Percentiles rank a stretch among this genome's conserved stretches.
phyloP scores from a whole-genome alignment of 2,888 invertebrate genomes.

The Drosophila affinis region DNA sequence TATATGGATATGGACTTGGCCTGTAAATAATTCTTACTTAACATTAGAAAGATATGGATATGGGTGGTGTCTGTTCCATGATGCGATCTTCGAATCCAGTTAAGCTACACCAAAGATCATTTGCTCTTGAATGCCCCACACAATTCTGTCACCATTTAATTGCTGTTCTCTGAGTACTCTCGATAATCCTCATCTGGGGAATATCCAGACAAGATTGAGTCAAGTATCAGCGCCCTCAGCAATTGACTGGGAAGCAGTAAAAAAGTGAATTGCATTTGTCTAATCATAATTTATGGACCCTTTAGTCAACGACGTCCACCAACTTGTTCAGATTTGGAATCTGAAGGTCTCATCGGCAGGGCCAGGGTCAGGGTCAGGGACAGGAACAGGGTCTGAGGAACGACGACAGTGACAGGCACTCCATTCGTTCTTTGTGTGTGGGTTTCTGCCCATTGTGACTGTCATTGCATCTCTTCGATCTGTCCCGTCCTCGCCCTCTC shows the following conservation, averaged over 20 bases:
- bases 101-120: too few species aligned
- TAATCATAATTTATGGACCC: constrained; percentile 63
- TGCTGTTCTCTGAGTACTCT: too few species aligned
- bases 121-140: background rate
- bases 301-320: constrained; percentile 35
- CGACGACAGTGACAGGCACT: constrained; percentile 28
- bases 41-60: too few species aligned
- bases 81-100: too few species aligned
- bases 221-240: constrained; percentile 8
- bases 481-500: too few species aligned
- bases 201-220: background rate
- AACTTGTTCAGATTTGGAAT: constrained; percentile 28
- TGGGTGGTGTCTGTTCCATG: too few species aligned
- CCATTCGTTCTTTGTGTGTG: constrained; percentile 17
- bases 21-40: too few species aligned
- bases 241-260: background rate
- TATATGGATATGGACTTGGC: too few species aligned
- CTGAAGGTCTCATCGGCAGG: background rate
- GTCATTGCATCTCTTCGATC: constrained; percentile 23
- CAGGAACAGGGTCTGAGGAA: background rate
- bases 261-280: constrained; percentile 29
- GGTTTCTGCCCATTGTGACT: constrained; percentile 17
- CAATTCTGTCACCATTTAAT: too few species aligned
- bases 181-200: background rate
- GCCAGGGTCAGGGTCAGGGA: background rate